Conservation (phyloP, 2,888 invertebrate genomes). For the Spialia ferax region DNA sequence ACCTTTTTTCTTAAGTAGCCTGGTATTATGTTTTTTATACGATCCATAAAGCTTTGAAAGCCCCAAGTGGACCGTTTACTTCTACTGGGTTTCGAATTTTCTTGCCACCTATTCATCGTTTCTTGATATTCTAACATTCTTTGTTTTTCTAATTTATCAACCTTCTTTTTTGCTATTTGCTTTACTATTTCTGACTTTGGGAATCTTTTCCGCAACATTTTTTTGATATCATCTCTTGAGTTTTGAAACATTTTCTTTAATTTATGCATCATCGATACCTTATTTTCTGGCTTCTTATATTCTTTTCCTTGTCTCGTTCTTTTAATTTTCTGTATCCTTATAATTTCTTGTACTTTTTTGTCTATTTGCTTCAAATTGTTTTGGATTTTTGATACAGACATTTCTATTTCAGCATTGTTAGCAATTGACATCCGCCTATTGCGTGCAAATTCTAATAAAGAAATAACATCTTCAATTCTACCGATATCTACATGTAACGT, state of each 20-base stretch:
- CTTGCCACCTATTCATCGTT: conserved; percentile 67
- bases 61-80: conserved; percentile 56
- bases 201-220: conserved; percentile 54
- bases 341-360: conserved; percentile 43
- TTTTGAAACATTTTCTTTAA: conserved; percentile 60
- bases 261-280: conserved; percentile 60
- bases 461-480: conserved; percentile 60
- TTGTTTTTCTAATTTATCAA: conserved; percentile 55
- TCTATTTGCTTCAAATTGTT: conserved; percentile 50
- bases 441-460: conserved; percentile 56
- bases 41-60: conserved; percentile 48
- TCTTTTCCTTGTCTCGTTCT: conserved; percentile 20
- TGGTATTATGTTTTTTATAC: conserved; percentile 70
- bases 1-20: conserved; percentile 66
- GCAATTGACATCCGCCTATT: conserved; percentile 57
- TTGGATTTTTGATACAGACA: conserved; percentile 53
- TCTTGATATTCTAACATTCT: conserved; percentile 58
- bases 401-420: conserved; percentile 49
- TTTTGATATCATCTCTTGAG: conserved; percentile 61
- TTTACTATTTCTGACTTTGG: conserved; percentile 60
- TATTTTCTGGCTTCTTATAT: conserved; percentile 46
- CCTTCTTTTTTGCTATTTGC: conserved; percentile 56
- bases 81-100: conserved; percentile 52
- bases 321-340: conserved; percentile 47
- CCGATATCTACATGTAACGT: conserved; percentile 57